Conservation (phyloP, 1,140 invertebrate species). For the Delia radicum region DNA sequence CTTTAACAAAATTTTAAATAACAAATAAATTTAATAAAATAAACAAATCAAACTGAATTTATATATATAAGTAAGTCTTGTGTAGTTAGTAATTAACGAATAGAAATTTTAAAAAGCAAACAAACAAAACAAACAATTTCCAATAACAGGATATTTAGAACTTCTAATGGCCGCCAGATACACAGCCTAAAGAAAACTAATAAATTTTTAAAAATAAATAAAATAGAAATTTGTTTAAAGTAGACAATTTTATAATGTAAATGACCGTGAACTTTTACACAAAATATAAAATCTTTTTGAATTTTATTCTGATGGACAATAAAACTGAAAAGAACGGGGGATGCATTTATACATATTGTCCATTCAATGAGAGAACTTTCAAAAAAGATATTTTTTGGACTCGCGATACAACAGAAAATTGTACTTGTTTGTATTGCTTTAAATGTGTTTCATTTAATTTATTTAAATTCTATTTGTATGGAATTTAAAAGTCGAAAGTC, state of each 20-base stretch:
- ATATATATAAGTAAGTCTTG: neutral
- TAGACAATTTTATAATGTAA: neutral
- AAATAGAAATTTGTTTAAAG: neutral
- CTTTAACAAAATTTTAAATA: neutral
- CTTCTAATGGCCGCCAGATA: no score
- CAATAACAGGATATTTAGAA: neutral
- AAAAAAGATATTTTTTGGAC: no score
- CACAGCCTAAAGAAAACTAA: constrained; percentile 1
- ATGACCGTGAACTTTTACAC: neutral
- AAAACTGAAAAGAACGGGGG: neutral
- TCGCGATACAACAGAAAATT: no score
- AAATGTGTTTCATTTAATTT: no score
- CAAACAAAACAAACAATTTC: neutral
- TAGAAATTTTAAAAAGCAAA: neutral
- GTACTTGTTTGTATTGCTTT: no score
- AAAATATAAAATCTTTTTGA: neutral
- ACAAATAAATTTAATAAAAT: neutral
- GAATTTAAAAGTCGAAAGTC: no score
- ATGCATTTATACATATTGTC: no score
- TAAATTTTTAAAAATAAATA: neutral
- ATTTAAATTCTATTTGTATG: no score
- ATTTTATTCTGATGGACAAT: neutral
- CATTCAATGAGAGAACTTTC: no score
- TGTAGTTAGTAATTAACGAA: neutral
- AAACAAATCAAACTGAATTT: neutral